Percentiles rank a stretch among this genome's conserved stretches.
Evolutionary conservation across 2,888 invertebrate genomes (phyloP).

Genomic region (Pterobdella sp.): DNA sequence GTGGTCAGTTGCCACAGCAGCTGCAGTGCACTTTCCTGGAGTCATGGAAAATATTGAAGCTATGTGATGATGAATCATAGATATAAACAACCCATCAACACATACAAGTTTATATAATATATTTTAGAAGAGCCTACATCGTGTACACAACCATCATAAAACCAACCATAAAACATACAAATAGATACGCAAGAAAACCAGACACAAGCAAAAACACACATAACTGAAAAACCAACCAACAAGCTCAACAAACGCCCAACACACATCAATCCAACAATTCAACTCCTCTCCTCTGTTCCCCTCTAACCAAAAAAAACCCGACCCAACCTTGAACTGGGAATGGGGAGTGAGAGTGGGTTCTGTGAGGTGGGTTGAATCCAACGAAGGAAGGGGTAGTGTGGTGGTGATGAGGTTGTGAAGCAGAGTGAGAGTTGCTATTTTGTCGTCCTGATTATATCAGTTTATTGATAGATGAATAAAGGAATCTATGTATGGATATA

Average conservation of each 20-base stretch:
- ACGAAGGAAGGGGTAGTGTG: neutral
- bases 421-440: neutral
- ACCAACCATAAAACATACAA: neutral
- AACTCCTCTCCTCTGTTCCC: too few species aligned
- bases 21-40: neutral
- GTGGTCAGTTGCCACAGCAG: neutral
- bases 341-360: neutral
- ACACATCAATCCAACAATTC: too few species aligned
- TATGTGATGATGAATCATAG: neutral
- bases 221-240: neutral
- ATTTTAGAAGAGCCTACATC: neutral
- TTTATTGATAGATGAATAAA: neutral
- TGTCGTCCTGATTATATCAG: neutral
- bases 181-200: neutral
- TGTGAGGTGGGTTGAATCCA: neutral
- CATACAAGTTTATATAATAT: neutral
- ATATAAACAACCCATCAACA: neutral
- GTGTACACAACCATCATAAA: neutral
- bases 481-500: too few species aligned
- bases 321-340: too few species aligned
- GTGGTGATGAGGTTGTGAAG: constrained; percentile 10
- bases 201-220: neutral
- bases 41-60: neutral
- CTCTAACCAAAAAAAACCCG: too few species aligned
- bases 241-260: neutral